Conservation (phyloP, 2,888 invertebrate genomes). For the Nyleta sp. region DNA sequence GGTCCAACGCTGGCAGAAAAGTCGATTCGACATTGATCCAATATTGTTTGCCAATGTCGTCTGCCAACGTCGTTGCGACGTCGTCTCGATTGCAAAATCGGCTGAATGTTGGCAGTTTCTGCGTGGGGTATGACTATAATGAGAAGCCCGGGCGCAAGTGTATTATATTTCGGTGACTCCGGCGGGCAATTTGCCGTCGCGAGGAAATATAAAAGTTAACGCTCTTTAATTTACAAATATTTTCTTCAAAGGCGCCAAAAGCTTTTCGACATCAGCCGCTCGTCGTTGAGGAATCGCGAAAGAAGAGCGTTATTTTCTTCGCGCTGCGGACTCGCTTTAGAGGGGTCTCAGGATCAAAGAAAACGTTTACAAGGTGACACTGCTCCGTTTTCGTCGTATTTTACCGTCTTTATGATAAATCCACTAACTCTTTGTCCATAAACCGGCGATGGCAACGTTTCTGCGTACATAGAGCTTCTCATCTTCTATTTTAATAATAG, state of each 20-base stretch:
- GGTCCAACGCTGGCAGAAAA: too few relatives aligned
- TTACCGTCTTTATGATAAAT: slow-evolving; percentile 53
- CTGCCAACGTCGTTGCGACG: too few relatives aligned
- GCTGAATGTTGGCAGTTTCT: too few relatives aligned
- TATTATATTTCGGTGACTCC: slow-evolving; percentile 39
- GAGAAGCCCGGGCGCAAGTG: slow-evolving; percentile 14
- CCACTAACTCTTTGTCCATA: slow-evolving; percentile 50
- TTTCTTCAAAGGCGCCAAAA: slow-evolving; percentile 56
- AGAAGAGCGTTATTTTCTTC: slow-evolving; percentile 58
- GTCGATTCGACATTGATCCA: too few relatives aligned
- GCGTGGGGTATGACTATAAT: slow-evolving; percentile 11
- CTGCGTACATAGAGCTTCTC: slow-evolving; percentile 28
- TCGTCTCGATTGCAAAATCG: too few relatives aligned
- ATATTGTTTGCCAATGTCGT: too few relatives aligned
- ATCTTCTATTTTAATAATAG: slow-evolving; percentile 40
- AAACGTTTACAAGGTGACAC: slow-evolving; percentile 59
- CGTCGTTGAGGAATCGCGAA: slow-evolving; percentile 57
- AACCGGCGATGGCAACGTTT: slow-evolving; percentile 34
- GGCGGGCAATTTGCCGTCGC: slow-evolving; percentile 37
- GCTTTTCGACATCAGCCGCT: slow-evolving; percentile 55
- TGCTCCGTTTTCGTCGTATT: slow-evolving; percentile 40
- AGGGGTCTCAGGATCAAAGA: slow-evolving; percentile 57
- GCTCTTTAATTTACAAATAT: slow-evolving; percentile 61
- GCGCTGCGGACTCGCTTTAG: slow-evolving; percentile 34
- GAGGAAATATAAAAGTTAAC: slow-evolving; percentile 40